Base-by-base conservation (phyloP, 2,113 vertebrate genomes). In the Balaeniceps rex region DNA sequence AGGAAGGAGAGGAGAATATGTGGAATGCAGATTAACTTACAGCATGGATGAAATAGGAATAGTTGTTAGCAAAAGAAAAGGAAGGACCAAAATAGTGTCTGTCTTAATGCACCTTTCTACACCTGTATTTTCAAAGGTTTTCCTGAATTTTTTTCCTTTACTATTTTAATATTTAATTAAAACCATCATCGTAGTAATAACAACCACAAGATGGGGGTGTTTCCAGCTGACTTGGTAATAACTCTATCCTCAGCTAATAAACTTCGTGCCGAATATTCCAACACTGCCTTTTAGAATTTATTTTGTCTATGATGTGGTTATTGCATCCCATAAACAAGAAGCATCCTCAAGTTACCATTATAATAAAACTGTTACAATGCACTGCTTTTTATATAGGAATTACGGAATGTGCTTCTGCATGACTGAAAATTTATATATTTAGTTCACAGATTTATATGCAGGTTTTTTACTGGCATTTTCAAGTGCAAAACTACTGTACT, bases 241-340 rank as follows among this genome's bases (percentile, higher is more conserved):
- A 97, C 65, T 91, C 88, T 58, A 11, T 65, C 36, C 85, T 91
- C 71, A 96, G 93, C 79, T 94, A 92, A 97, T 94, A 96, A 97
- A 97, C 75, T 66, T 49, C 3, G 4, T 2, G 6, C 71, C 92
- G 93, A 88, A 82, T 83, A 70, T 85, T 76, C 88, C 52, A 87
- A 26, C 86, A 47, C 47, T 0, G 11, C 70, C 82, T 92, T 85
- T 94, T 77, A 72, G 89, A 85, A 97, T 97, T 96, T 96, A 96
- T 97, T 87, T 94, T 91, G 90, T 82, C 94, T 75, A 23, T 85
- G 94, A 84, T 95, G 51, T 46, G 89, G 94, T 97, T 97, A 97
- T 96, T 97, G 94, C 92, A 87, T 74, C 84, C 93, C 94, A 97
- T 97, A 97, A 97, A 97, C 92, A 97, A 97, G 94, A 96, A 97